Evolutionary conservation across 1,140 invertebrate genomes (phyloP).

Genomic region (Neoseiulus cucumeris): DNA sequence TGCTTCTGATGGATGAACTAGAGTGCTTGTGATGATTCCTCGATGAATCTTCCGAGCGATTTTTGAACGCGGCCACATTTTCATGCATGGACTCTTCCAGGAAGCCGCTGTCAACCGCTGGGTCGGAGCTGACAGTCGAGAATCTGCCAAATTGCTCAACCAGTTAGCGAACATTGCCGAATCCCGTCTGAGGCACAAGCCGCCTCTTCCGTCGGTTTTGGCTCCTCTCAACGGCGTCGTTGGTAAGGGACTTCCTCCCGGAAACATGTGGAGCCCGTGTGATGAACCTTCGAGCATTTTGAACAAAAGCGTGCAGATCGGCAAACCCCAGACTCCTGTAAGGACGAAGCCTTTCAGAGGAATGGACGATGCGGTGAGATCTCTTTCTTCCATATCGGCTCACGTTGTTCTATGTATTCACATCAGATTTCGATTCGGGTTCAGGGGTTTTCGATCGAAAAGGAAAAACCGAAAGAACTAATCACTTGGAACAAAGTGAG

Average conservation of each 20-base stretch:
- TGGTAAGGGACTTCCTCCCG: background rate
- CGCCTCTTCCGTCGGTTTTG: background rate
- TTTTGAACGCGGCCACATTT: no score
- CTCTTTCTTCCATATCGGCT: no score
- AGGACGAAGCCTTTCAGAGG: background rate
- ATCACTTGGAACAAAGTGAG: no score
- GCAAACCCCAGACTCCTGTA: background rate
- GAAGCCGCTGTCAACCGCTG: constrained; percentile 3
- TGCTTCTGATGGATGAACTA: no score
- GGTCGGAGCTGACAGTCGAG: background rate
- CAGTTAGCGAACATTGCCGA: constrained; percentile 1
- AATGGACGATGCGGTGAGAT: no score
- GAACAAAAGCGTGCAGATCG: constrained; percentile 4
- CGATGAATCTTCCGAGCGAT: no score
- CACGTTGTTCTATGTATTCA: no score
- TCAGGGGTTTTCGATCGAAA: no score
- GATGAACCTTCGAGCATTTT: background rate
- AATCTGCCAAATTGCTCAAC: background rate
- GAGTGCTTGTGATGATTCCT: no score
- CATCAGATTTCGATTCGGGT: no score
- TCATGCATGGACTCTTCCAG: background rate
- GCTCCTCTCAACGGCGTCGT: background rate
- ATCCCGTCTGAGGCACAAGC: background rate
- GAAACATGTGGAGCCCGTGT: background rate
- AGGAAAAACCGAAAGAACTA: no score